phyloP scores from a whole-genome alignment of 2,797 vertebrate species.

The Danio jaintianensis region DNA sequence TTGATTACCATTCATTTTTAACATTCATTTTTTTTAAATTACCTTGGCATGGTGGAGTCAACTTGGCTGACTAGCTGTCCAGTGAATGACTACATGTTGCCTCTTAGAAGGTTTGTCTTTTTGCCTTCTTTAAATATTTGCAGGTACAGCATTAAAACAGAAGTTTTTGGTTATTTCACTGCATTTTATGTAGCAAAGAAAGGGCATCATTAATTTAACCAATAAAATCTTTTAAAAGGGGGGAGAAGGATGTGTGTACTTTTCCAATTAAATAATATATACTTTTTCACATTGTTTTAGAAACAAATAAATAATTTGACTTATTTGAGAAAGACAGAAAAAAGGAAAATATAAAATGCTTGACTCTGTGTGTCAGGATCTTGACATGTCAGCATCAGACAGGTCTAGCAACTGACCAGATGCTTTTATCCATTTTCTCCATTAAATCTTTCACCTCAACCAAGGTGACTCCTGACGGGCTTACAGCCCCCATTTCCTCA shows the following conservation, averaged over 20 bases:
- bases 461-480: conserved; percentile 45
- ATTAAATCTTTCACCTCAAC: conserved; percentile 29
- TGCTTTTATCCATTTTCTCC: conserved; percentile 31
- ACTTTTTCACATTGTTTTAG: background rate
- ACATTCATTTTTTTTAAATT: conserved; percentile 2
- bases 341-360: background rate
- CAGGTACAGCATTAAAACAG: no score
- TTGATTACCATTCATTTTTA: conserved; percentile 35
- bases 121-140: no score
- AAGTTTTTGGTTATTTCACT: no score
- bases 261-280: no score
- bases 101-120: background rate
- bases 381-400: conserved; percentile 23
- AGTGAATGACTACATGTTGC: background rate
- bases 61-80: background rate
- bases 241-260: no score
- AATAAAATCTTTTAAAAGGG: no score
- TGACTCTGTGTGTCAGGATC: background rate
- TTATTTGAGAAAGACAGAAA: background rate
- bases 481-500: conserved; percentile 41
- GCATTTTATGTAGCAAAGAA: no score
- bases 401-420: conserved; percentile 44
- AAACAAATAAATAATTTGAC: background rate
- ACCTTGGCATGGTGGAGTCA: background rate
- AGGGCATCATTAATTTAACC: no score